Conservation (phyloP, 2,113 vertebrate genomes). For the Phrynocephalus versicolor region DNA sequence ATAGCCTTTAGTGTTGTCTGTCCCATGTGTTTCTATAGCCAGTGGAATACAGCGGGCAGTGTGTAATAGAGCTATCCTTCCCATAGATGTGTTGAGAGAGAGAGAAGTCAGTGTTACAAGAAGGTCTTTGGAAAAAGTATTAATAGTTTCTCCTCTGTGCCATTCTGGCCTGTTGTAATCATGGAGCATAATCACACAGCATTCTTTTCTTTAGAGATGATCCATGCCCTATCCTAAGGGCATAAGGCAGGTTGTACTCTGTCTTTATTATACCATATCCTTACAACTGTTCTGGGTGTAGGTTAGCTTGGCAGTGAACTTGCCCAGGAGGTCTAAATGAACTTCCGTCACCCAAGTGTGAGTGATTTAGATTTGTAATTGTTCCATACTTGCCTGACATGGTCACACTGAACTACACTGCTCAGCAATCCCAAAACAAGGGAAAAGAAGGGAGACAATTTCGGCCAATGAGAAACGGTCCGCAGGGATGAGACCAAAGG, state of each 20-base stretch:
- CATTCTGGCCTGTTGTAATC: not conserved
- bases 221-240: not conserved
- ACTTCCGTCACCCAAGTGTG: not conserved
- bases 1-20: not conserved
- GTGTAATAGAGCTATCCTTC: not conserved
- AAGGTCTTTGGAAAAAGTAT: not conserved
- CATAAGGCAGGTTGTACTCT: not conserved
- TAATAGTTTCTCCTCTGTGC: not conserved
- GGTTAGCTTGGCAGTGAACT: constrained; percentile 10
- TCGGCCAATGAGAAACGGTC: not conserved
- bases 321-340: not conserved
- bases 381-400: not conserved
- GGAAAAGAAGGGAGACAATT: not conserved
- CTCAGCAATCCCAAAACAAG: not conserved
- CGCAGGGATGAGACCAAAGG: not conserved
- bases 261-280: not conserved
- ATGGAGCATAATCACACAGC: not conserved
- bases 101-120: not conserved
- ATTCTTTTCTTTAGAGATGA: not conserved
- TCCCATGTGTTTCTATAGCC: not conserved
- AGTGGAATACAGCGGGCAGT: not conserved
- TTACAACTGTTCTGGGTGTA: not conserved
- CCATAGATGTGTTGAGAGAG: not conserved
- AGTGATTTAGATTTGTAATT: not conserved
- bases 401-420: not conserved